phyloP scores from a whole-genome alignment of 2,888 invertebrate species.

The Ischnus inquisitorius region DNA sequence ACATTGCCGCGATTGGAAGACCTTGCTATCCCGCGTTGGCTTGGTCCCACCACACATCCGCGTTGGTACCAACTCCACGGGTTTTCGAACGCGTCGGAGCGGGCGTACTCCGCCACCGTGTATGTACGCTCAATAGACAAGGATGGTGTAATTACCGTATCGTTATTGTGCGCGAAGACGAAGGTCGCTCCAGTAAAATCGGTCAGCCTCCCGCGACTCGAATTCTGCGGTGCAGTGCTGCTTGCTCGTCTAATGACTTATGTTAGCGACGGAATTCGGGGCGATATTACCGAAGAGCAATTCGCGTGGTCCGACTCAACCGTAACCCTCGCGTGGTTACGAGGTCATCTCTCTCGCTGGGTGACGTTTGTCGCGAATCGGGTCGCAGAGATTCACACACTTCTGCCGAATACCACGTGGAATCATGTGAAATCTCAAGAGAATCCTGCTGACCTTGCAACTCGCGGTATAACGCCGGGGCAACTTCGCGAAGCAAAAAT shows the following conservation, averaged over 20 bases:
- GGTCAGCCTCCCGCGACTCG: neutral
- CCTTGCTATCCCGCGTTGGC: conserved; percentile 6
- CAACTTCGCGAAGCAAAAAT: neutral
- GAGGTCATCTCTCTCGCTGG: conserved; percentile 15
- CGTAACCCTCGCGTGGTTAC: conserved; percentile 17
- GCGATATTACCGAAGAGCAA: neutral
- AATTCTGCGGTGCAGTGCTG: conserved; percentile 13
- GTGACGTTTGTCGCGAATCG: conserved; percentile 27
- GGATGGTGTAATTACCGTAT: neutral
- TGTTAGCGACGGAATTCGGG: neutral
- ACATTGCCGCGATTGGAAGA: neutral
- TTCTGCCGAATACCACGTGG: conserved; percentile 1
- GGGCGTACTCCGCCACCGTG: neutral
- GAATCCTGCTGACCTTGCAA: conserved; percentile 11
- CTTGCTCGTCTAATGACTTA: conserved; percentile 1
- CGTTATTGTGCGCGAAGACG: neutral
- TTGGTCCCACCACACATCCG: conserved; percentile 6
- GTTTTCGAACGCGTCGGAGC: conserved; percentile 26
- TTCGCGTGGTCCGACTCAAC: conserved; percentile 20
- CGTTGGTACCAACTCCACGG: conserved; percentile 18
- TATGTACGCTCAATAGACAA: neutral
- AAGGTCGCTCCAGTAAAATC: conserved; percentile 4
- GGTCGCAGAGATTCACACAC: neutral
- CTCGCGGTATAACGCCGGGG: neutral
- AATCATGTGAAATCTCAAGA: neutral